These are phyloP conservation scores for Netelia virgata DNA, from an alignment of 2,888 invertebrate genomes.

Conservation along the genomic window DNA sequence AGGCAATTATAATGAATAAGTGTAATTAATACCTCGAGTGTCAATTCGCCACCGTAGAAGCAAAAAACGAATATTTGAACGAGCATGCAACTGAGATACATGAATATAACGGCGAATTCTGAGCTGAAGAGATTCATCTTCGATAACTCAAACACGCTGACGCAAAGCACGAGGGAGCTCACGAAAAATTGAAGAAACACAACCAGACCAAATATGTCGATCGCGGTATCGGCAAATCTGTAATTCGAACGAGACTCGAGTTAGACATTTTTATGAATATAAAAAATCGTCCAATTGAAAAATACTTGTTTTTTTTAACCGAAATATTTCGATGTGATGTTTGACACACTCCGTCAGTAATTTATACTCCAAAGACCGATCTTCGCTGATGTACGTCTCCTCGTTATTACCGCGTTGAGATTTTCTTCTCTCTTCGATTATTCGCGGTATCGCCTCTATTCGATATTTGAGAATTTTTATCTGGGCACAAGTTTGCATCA, in stretches of 20 bases:
- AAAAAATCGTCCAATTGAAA: neutral
- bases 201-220: constrained; percentile 66
- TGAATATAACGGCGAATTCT: constrained; percentile 58
- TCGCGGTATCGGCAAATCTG: constrained; percentile 64
- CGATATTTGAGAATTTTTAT: constrained; percentile 77
- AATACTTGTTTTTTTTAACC: constrained; percentile 34
- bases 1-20: neutral
- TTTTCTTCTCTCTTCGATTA: constrained; percentile 47
- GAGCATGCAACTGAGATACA: constrained; percentile 69
- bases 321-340: constrained; percentile 64
- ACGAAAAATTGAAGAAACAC: constrained; percentile 67
- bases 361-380: constrained; percentile 37
- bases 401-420: neutral
- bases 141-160: constrained; percentile 70
- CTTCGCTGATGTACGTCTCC: neutral
- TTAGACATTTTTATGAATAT: neutral
- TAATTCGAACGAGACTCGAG: neutral
- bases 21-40: neutral
- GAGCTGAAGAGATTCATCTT: constrained; percentile 62
- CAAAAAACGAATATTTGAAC: constrained; percentile 71
- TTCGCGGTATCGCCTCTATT: constrained; percentile 39
- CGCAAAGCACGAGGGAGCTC: constrained; percentile 70
- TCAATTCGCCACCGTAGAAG: constrained; percentile 58
- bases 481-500: constrained; percentile 73
- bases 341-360: constrained; percentile 50